phyloP scores from a whole-genome alignment of 2,888 invertebrate genomes.

The Tenthredo scrophulariae region DNA sequence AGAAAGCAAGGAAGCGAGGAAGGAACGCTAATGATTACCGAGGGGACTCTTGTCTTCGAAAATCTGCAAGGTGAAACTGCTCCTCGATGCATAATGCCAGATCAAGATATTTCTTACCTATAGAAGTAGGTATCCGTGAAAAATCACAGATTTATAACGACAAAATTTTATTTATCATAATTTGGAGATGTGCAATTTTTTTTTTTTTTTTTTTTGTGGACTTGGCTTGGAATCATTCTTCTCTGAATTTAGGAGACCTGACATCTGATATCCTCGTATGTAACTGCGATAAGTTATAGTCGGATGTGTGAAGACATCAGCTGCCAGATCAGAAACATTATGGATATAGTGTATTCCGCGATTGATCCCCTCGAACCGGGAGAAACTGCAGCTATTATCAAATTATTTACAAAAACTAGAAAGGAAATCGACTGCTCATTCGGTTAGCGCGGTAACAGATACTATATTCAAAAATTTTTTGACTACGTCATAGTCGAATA shows the following conservation, averaged over 20 bases:
- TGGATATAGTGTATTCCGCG: not conserved
- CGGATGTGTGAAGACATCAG: not conserved
- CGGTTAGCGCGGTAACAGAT: not conserved
- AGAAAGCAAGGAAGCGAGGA: not conserved
- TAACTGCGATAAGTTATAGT: not conserved
- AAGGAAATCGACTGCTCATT: not conserved
- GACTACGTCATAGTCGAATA: not conserved
- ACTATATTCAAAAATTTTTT: not conserved
- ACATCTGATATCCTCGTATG: not conserved
- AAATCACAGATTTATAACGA: too few relatives aligned
- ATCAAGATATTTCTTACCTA: too few relatives aligned
- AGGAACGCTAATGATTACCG: slow-evolving; percentile 2
- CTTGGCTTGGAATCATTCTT: not conserved
- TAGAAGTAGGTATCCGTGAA: too few relatives aligned
- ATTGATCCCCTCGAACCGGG: not conserved
- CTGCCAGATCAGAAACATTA: not conserved
- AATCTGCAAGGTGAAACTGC: slow-evolving; percentile 1
- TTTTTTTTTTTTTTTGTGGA: too few relatives aligned
- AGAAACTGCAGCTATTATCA: not conserved
- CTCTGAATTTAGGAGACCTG: not conserved
- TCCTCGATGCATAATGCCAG: not conserved
- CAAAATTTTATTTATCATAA: too few relatives aligned
- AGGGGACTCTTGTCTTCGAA: not conserved
- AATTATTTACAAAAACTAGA: not conserved
- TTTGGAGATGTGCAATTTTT: too few relatives aligned